phyloP scores from a whole-genome alignment of 2,888 invertebrate genomes.

The Platycnemis pennipes region DNA sequence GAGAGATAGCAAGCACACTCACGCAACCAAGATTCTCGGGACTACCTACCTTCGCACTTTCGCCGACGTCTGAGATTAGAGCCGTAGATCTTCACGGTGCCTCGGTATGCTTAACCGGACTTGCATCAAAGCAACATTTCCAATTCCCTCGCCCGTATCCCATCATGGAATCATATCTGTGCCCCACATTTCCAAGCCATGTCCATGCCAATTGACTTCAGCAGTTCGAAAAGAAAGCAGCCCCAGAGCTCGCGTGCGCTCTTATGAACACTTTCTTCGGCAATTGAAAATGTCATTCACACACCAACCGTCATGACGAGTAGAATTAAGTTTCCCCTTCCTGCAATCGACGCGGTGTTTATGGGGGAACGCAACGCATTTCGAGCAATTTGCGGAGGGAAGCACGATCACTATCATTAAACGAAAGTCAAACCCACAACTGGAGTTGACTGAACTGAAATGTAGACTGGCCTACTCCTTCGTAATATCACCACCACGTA shows the following conservation, averaged over 20 bases:
- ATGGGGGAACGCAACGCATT: background rate
- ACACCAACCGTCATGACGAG: background rate
- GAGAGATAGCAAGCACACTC: background rate
- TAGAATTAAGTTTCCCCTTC: background rate
- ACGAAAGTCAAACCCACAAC: background rate
- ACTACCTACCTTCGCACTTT: background rate
- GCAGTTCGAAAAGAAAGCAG: background rate
- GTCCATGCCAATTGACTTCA: background rate
- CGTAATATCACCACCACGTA: no score
- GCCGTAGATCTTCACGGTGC: background rate
- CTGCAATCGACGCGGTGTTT: background rate
- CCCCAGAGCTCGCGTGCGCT: background rate
- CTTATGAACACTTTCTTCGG: background rate
- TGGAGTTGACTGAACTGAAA: background rate
- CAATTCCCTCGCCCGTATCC: background rate
- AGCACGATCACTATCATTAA: background rate
- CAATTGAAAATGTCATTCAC: background rate
- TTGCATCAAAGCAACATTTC: background rate
- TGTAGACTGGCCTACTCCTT: background rate
- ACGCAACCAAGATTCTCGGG: background rate
- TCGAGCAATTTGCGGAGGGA: background rate
- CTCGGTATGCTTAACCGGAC: background rate
- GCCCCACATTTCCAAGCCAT: background rate
- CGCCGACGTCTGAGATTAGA: background rate
- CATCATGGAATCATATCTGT: background rate